phyloP scores from a whole-genome alignment of 2,888 invertebrate genomes.

The Hyalella azteca region DNA sequence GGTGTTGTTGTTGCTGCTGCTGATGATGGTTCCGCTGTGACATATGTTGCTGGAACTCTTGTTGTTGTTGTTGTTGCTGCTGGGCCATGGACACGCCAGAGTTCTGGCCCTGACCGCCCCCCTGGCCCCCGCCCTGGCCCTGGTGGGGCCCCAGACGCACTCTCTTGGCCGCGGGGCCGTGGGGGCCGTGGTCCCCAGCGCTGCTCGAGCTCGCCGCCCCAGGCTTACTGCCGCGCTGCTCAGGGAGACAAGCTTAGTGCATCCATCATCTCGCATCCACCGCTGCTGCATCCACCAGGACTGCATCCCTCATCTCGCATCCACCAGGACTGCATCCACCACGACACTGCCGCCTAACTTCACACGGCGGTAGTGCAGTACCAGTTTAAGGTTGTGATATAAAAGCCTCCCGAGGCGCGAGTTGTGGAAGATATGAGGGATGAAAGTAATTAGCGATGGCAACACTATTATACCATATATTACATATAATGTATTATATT shows the following conservation, averaged over 20 bases:
- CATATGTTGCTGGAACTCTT: slow-evolving; percentile 47
- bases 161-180: slow-evolving; percentile 71
- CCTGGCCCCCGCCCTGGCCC: neutral
- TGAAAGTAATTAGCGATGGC: too few relatives aligned
- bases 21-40: slow-evolving; percentile 45
- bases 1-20: slow-evolving; percentile 36
- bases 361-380: too few relatives aligned
- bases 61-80: slow-evolving; percentile 58
- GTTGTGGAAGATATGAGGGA: too few relatives aligned
- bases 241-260: neutral
- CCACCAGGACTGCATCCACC: too few relatives aligned
- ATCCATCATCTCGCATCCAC: too few relatives aligned
- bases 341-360: too few relatives aligned
- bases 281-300: too few relatives aligned
- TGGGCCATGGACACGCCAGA: slow-evolving; percentile 8
- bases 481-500: too few relatives aligned
- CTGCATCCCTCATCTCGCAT: too few relatives aligned
- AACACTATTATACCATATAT: too few relatives aligned
- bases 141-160: slow-evolving; percentile 66
- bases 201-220: neutral
- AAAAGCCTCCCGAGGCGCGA: too few relatives aligned
- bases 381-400: too few relatives aligned
- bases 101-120: neutral
- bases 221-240: slow-evolving; percentile 18
- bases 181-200: slow-evolving; percentile 59